Evolutionary conservation across 2,113 vertebrate genomes (phyloP).

Genomic region (Oryzias javanicus): DNA sequence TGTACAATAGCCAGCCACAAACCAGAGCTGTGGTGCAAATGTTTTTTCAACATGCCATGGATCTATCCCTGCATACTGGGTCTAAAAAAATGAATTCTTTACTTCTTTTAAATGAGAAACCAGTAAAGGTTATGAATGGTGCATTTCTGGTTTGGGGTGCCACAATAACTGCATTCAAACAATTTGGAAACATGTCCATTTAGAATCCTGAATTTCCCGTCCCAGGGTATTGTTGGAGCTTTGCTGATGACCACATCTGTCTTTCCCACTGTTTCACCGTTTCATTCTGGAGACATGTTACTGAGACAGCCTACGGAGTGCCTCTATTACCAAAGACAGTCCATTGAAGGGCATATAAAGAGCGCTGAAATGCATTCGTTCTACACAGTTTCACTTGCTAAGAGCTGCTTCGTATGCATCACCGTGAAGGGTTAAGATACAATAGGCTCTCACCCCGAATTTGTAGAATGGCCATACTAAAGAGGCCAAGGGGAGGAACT

Average conservation of each 20-base stretch:
- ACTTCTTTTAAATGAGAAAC: constrained; percentile 65
- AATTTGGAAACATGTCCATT: constrained; percentile 24
- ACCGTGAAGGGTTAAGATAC: constrained; percentile 59
- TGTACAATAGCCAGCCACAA: constrained; percentile 86
- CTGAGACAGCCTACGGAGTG: constrained; percentile 53
- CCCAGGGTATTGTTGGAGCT: constrained; percentile 1
- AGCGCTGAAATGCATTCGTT: constrained; percentile 64
- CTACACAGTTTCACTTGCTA: constrained; percentile 65
- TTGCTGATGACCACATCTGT: constrained; percentile 44
- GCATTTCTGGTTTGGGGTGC: constrained; percentile 35
- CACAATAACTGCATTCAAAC: constrained; percentile 32
- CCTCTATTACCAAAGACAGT: constrained; percentile 44
- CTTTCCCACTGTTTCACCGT: constrained; percentile 46
- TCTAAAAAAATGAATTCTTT: constrained; percentile 71
- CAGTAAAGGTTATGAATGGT: constrained; percentile 54
- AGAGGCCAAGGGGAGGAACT: constrained; percentile 58
- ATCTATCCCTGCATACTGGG: constrained; percentile 74
- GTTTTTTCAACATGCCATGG: constrained; percentile 83
- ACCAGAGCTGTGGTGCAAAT: constrained; percentile 84
- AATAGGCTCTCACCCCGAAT: constrained; percentile 69
- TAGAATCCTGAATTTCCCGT: constrained; percentile 19
- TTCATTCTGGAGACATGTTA: constrained; percentile 50
- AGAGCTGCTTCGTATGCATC: constrained; percentile 60
- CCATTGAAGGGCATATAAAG: constrained; percentile 56
- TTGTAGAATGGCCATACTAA: constrained; percentile 62